Base-by-base conservation (phyloP, 2,797 vertebrate species). In the Trachurus trachurus region DNA sequence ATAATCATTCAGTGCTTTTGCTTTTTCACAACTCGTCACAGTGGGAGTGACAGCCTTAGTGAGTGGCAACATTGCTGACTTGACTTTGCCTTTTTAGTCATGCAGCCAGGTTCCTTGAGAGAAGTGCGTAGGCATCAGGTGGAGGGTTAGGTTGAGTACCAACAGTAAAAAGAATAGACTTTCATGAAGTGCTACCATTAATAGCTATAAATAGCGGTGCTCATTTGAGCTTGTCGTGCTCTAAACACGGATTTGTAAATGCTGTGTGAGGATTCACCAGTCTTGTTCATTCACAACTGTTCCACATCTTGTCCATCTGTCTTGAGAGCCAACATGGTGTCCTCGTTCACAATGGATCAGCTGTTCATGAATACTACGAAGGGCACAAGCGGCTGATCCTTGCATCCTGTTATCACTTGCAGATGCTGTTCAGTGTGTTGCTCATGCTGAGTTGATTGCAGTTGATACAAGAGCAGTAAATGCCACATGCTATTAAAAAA, bases 21-120 rank as follows among this genome's bases (percentile, higher is more conserved):
- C 29, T 3, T 39, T 17, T 37, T 44, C 26, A 21, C 21, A 7
- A 71, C 19, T 39, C 37, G 56, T 59, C 58, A 49, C 29, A 26
- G 52, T 47, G 74, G 34, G 53, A 76, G 47, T 31, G n/a, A 21
- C 59, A 47, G 31, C 21, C 17, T 50, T 39, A 45, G 22, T 17
- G 47, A 49, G n/a, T 39, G 34, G 42, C 17, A 49, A 52, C 44
- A 37, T 19, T 19, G 12, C 9, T 58, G 60, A 66, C 22, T 6
- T 65, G 37, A 40, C 11, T 60, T 26, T 4, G 29, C 29, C 5
- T 81, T 79, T 60, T 44, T 40, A 52, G 13, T 66, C n/a, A 40
- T 47, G 19, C 9, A 22, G 5, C 3, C 6, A 6, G 29, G 10
- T 50, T 56, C 15, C 22, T 17, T 37, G 9, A 78, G n/a, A 62